A percentile compares a stretch with the other conserved stretches of the same genome.
These are phyloP conservation scores for Pegoplata infirma DNA, from an alignment of 2,888 invertebrate species.

Conservation along the genomic window DNA sequence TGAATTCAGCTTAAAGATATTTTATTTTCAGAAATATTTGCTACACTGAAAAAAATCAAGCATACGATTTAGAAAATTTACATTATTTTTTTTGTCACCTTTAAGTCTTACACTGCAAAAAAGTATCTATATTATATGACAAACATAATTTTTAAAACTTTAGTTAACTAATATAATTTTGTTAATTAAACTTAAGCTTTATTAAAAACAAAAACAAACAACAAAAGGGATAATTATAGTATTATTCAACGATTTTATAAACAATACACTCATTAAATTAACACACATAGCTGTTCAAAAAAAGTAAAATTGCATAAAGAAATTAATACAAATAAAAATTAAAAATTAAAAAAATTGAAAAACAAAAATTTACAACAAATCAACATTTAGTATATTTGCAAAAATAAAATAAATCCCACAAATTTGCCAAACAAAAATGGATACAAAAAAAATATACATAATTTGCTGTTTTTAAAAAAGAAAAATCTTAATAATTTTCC, in stretches of 20 bases:
- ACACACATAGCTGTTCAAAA: slow-evolving; percentile 40
- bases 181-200: slow-evolving; percentile 14
- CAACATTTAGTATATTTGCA: slow-evolving; percentile 8
- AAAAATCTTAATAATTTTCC: slow-evolving; percentile 3
- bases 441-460: slow-evolving; percentile 6
- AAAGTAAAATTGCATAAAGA: slow-evolving; percentile 6
- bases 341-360: background rate
- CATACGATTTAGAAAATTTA: no score
- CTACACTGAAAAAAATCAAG: no score
- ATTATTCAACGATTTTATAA: slow-evolving; percentile 53
- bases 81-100: no score
- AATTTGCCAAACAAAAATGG: slow-evolving; percentile 44
- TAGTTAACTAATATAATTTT: background rate
- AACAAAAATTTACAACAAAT: no score
- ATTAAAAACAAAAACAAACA: slow-evolving; percentile 13
- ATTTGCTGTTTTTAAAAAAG: slow-evolving; percentile 35
- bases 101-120: no score
- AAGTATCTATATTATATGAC: no score
- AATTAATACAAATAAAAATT: no score
- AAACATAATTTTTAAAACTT: background rate
- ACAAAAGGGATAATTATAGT: slow-evolving; percentile 5
- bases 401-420: slow-evolving; percentile 21
- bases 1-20: no score
- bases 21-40: no score
- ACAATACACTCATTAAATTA: slow-evolving; percentile 41